phyloP scores from a whole-genome alignment of 2,888 invertebrate species.

The Pristionchus fissidentatus region DNA sequence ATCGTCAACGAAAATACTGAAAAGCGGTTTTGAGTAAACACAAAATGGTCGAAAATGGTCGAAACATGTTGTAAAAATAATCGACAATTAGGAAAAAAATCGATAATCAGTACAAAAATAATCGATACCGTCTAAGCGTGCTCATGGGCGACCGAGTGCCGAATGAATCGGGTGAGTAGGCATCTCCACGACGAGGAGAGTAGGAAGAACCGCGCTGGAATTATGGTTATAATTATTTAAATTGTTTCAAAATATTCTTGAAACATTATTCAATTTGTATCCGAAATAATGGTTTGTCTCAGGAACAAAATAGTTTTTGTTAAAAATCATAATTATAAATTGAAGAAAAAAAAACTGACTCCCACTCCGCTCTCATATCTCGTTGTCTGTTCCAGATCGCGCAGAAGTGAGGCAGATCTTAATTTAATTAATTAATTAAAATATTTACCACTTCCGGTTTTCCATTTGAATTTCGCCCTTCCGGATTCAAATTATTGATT shows the following conservation, averaged over 20 bases:
- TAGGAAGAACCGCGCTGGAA: conserved; percentile 41
- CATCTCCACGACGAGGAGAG: conserved; percentile 42
- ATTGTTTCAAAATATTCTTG: no score
- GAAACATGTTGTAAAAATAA: no score
- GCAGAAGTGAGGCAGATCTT: conserved; percentile 22
- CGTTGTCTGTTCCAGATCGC: neutral
- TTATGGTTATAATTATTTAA: no score
- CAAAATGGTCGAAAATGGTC: no score
- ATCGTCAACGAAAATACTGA: no score
- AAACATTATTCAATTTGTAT: no score
- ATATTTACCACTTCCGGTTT: neutral
- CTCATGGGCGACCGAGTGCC: conserved; percentile 7
- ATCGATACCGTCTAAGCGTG: conserved; percentile 4
- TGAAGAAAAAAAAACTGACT: neutral
- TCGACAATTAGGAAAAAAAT: no score
- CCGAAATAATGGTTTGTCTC: no score
- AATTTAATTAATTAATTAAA: neutral
- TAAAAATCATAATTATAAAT: neutral
- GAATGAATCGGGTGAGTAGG: neutral
- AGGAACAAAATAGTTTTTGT: neutral
- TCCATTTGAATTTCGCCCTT: neutral
- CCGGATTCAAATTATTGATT: neutral
- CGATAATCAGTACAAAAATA: no score
- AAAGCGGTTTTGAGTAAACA: no score
- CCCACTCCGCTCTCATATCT: neutral